Conservation (phyloP, 1,140 invertebrate species). For the Drosophila truncata region DNA sequence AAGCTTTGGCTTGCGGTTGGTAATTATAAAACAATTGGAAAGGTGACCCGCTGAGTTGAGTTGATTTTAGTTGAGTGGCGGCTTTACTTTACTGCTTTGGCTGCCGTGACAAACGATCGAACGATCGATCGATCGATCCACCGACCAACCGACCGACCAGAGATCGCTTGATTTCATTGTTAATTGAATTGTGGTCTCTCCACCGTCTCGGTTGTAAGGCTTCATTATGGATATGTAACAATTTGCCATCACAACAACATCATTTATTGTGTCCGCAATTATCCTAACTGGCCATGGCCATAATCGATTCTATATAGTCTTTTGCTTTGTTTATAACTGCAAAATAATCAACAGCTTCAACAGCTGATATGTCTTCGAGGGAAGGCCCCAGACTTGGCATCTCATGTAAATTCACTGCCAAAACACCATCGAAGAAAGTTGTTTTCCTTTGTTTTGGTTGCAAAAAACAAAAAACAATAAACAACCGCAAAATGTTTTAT, state of each 20-base stretch:
- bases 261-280: conserved; percentile 36
- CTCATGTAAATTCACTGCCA: conserved; percentile 37
- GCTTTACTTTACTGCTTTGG: neutral
- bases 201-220: conserved; percentile 13
- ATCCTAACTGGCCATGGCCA: conserved; percentile 33
- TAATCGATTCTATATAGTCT: conserved; percentile 16
- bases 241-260: conserved; percentile 24
- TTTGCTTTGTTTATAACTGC: conserved; percentile 5
- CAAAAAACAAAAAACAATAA: conserved; percentile 18
- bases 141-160: conserved; percentile 3
- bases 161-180: conserved; percentile 28
- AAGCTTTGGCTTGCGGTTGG: conserved; percentile 36
- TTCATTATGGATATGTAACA: conserved; percentile 48
- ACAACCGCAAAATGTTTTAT: conserved; percentile 51
- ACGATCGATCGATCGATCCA: neutral
- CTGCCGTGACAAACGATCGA: conserved; percentile 45
- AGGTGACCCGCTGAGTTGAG: conserved; percentile 53
- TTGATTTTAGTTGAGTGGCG: conserved; percentile 26
- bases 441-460: conserved; percentile 44
- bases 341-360: neutral
- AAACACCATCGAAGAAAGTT: conserved; percentile 41
- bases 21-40: conserved; percentile 80
- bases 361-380: conserved; percentile 3
- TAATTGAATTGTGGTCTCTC: conserved; percentile 50
- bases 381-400: neutral